Base-by-base conservation (phyloP, 2,888 invertebrate species). In the Dinocampus coccinellae region DNA sequence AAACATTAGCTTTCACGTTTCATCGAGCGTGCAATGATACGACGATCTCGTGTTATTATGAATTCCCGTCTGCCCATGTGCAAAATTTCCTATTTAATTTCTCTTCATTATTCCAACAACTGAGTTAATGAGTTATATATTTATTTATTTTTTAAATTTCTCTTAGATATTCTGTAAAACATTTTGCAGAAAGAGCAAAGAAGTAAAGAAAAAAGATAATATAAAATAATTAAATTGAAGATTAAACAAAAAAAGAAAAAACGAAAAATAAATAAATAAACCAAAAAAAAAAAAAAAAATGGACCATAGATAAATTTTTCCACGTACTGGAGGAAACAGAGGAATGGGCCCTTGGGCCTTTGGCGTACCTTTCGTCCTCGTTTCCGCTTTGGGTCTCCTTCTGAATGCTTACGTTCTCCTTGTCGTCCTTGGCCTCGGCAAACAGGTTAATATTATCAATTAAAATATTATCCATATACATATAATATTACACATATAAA, bases 371-470 rank as follows among this genome's bases (percentile, higher is more conserved):
- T 90, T 93, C 85, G 91, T 92, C 88, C 90, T 92, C 85, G 90
- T 93, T 87, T 92, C 93, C 84, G 89, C 92, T 79, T 88, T 93
- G 80, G 94, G 94, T 80, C 89, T 94, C 77, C 88, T 93, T 78
- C 90, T 94, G 84, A 94, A 94, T 88, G 92, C 90, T 63, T 94
- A 93, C 86, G 92, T 94, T 83, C 88, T 94, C 47, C 89, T 93
- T 81, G 90, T 94, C 81, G 92, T 94, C 72, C 88, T 94, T 64
- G 83, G 84, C 62, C 90, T 94, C 72, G 92, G 93, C 70, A 85
- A 87, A 77, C 84, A 85, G 84, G 86, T 85, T 73, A 75, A 66
- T 29, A n/a, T 42, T 39, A 6, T 47, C 20, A 22, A 55, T 26
- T 55, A 13, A 1, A 55, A 26, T 22, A 26, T 26, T 64, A 6